These are phyloP conservation scores for Albula glossodonta DNA, from an alignment of 2,113 vertebrate genomes.

Conservation along the genomic window DNA sequence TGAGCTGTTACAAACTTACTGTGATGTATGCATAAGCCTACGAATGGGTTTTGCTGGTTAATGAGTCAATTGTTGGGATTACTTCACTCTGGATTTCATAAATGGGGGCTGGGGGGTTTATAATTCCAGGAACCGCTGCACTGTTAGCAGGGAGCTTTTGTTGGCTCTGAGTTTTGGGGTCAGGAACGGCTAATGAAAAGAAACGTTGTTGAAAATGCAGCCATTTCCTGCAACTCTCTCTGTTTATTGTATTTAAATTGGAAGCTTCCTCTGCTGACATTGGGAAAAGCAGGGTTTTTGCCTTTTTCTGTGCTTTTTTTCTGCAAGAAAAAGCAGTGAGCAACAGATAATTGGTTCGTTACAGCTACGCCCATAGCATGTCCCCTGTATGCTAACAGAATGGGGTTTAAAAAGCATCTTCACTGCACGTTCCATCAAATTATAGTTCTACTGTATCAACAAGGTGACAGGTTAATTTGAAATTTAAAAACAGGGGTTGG, in stretches of 20 bases:
- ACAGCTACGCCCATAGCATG: neutral
- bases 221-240: conserved; percentile 14
- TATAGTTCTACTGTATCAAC: conserved; percentile 22
- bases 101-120: conserved; percentile 3
- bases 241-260: conserved; percentile 29
- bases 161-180: conserved; percentile 33
- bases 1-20: conserved; percentile 10
- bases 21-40: conserved; percentile 1
- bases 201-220: conserved; percentile 13
- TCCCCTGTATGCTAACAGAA: conserved; percentile 23
- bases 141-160: conserved; percentile 26
- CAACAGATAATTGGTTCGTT: neutral
- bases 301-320: neutral
- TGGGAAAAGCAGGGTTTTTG: neutral
- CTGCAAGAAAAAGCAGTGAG: neutral
- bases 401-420: conserved; percentile 24
- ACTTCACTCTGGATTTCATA: conserved; percentile 1
- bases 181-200: conserved; percentile 38
- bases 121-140: neutral
- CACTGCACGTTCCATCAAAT: conserved; percentile 20
- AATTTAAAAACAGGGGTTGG: conserved; percentile 19
- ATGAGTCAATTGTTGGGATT: conserved; percentile 11
- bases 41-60: neutral
- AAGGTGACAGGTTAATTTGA: conserved; percentile 48
- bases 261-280: conserved; percentile 3